These are phyloP conservation scores for Malachius bipustulatus DNA, from an alignment of 2,888 invertebrate genomes.

Conservation along the genomic window DNA sequence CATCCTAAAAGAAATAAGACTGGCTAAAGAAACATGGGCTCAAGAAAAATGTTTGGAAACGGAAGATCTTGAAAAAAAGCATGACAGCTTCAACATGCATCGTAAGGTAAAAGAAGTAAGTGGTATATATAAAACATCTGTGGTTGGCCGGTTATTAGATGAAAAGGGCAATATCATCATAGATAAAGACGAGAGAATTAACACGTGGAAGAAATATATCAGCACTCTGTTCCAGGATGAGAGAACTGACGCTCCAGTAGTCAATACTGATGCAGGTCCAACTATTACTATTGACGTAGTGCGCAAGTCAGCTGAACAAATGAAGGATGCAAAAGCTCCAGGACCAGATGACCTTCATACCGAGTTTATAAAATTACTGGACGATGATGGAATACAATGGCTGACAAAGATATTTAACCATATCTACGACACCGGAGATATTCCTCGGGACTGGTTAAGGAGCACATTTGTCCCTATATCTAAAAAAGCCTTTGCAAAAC, in stretches of 20 bases:
- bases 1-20: too few species aligned
- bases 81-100: too few species aligned
- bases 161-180: too few species aligned
- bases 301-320: not conserved
- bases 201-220: conserved; percentile 3
- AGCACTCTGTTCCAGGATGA: not conserved
- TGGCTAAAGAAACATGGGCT: too few species aligned
- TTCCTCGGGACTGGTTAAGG: conserved; percentile 7
- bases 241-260: not conserved
- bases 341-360: conserved; percentile 4
- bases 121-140: too few species aligned
- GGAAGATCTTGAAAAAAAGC: too few species aligned
- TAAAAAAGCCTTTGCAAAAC: conserved; percentile 9
- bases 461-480: conserved; percentile 5
- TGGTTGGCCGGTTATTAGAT: too few species aligned
- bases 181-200: too few species aligned
- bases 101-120: too few species aligned
- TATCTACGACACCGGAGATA: conserved; percentile 8
- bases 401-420: conserved; percentile 6
- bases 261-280: not conserved
- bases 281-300: not conserved
- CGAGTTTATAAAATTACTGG: conserved; percentile 5
- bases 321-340: conserved; percentile 3
- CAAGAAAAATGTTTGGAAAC: too few species aligned
- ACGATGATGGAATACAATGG: not conserved